Evolutionary conservation across 2,113 vertebrate species (phyloP).

Genomic region (Glaucidium brasilianum): DNA sequence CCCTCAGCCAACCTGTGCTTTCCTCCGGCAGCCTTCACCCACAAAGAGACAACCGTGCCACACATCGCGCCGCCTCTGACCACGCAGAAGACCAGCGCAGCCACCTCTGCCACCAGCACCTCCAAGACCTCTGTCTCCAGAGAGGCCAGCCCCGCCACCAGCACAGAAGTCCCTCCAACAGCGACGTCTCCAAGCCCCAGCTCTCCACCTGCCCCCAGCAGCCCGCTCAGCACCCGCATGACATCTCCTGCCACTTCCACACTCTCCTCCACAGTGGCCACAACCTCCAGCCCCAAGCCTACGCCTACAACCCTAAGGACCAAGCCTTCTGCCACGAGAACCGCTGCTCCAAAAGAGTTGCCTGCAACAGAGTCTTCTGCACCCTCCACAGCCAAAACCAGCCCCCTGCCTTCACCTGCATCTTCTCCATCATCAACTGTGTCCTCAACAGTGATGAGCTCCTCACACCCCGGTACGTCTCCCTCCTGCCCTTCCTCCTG

Average conservation of each 20-base stretch:
- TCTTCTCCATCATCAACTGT: not conserved
- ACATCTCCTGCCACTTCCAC: accelerated
- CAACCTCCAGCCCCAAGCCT: accelerated
- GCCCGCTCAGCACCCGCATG: not conserved
- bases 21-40: not conserved
- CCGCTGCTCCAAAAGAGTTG: not conserved
- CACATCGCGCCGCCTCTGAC: not conserved
- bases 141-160: not conserved
- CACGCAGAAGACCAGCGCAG: accelerated
- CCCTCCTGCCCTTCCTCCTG: too few species aligned
- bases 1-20: not conserved
- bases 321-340: accelerated
- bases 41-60: not conserved
- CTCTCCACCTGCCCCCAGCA: not conserved
- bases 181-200: not conserved
- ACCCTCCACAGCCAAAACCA: not conserved
- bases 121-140: not conserved
- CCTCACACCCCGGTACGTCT: not conserved
- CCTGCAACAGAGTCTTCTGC: not conserved
- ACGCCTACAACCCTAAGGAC: accelerated
- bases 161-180: not conserved
- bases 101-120: not conserved
- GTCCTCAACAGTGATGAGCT: not conserved
- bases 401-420: accelerated
- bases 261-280: accelerated